Base-by-base conservation (phyloP, 2,888 invertebrate genomes). In the Aphidoletes aphidimyza region DNA sequence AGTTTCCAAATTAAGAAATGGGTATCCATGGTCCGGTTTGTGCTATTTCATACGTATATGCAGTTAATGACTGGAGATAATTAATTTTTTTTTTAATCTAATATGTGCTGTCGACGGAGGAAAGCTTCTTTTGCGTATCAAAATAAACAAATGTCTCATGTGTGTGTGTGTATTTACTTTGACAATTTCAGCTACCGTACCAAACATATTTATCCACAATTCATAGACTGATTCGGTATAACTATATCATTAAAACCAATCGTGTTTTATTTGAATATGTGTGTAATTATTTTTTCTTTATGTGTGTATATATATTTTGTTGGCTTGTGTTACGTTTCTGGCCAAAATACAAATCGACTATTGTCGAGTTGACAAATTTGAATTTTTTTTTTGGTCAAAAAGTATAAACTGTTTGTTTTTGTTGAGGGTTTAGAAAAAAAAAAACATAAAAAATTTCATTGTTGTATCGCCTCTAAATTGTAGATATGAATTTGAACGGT, bases 31-130 rank as follows among this genome's bases (percentile, higher is more conserved):
- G 81, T 81, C 22, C 37, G 81, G 81, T 37, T 37, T 81, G 37
- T 81, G 81, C 81, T 81, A 81, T 81, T 81, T 81, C 81, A 37
- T 81, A 81, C 81, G 19, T 81, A 37, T 81, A 81, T 81, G 81
- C 81, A 81, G 81, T 81, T 81, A 81, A 81, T 81, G 81, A 81
- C 81, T 81, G 81, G 81, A 81, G 81, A 81, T 37, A 81, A 37
- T 37, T 81, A 37, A 81, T n/a, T 81, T 37, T n/a, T 54, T 14
- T 22, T 54, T 54, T 22, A 6, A 37, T 37, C 1, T 30, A 81
- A 81, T 26, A 54, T 54, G 54, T 54, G n/a, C 11, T 5, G 26
- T 34, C 69, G 69, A 69, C 69, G 69, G 69, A 69, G 69, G 34
- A 69, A 69, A 30, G 69, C 69, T 69, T 69, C 30, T 30, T 14